Base-by-base conservation (phyloP, 1,140 invertebrate species). In the Trachymyrmex septentrionalis region DNA sequence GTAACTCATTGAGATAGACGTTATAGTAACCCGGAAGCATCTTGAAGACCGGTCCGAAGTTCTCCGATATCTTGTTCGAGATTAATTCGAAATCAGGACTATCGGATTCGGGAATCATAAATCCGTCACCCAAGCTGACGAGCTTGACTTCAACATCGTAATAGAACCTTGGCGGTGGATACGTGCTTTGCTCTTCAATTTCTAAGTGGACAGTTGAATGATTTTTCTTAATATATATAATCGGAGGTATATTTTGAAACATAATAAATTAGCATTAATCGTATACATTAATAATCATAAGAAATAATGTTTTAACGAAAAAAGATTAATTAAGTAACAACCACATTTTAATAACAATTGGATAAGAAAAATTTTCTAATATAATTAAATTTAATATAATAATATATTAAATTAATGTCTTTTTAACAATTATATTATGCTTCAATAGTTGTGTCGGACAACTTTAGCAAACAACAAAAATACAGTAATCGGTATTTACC, bases 61-160 rank as follows among this genome's bases (percentile, higher is more conserved):
- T 97, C 66, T 96, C 95, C 0, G 96, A 95, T 24, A 99, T 96
- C 14, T 96, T 96, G 53, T 96, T 96, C 0, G 97, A 96, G n/a
- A 98, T 95, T 44, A 97, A 96, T 16, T 97, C 96, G 90, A 97
- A 98, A 75, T 98, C 97, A 6, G 96, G 93, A 7, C 96, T 96
- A 16, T 97, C 97, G 0, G 95, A 95, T 59, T 96, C 94, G 0
- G 98, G 98, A 2, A 97, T 96, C 63, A 96, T 95, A 94, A 97
- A 98, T 85, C 97, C 97, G 87, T 98, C 97, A 0, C 97, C 98
- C 34, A 98, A 93, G 57, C 97, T 97, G 6, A 97, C 96, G 3
- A 98, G 95, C 90, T 97, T 97, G 0, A 98, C 95, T 89, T 97
- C 96, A 19, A 98, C 95, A 38, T 97, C 96, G 93, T 98, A 98